Base-by-base conservation (phyloP, 2,113 vertebrate species). In the Tapirus terrestris region DNA sequence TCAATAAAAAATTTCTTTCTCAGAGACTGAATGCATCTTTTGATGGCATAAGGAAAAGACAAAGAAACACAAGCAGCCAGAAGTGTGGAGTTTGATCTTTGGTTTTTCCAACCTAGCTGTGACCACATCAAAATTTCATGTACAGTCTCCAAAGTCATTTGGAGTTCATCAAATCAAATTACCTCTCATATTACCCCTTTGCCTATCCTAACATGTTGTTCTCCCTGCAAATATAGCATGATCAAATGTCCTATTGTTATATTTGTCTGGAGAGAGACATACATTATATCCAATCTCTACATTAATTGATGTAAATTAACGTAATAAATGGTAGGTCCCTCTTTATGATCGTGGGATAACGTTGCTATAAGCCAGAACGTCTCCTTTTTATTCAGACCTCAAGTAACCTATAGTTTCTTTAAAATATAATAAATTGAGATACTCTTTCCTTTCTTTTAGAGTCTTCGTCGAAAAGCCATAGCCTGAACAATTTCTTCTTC, bases 151-250 rank as follows among this genome's bases (percentile, higher is more conserved):
- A 73, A 98, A 98, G 97, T 98, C 90, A 98, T 96, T 95, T 31
- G 58, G 84, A 96, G 87, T 98, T 98, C 98, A 98, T 45, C 96
- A 98, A 98, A 98, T 98, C 17, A 60, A 98, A 98, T 99, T 98
- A 98, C 63, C 25, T 98, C 92, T 98, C 94, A 68, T 63, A 96
- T 98, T 97, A 98, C 92, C 43, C 51, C 89, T 97, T 97, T 91
- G 31, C 48, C 68, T 95, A 80, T 72, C 48, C 68, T 97, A 97
- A 96, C 58, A 90, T 97, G 17, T 63, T 97, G 97, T 97, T 89
- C 29, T 94, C 60, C 94, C 36, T 70, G 88, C 89, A 97, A 96
- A 87, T 82, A 85, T 95, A 17, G 2, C 11, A 51, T 97, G 97
- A 98, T 98, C 81, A 97, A 53, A 84, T 98, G 98, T 98, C 85